Base-by-base conservation (phyloP, 2,113 vertebrate species). In the Podilymbus podiceps region DNA sequence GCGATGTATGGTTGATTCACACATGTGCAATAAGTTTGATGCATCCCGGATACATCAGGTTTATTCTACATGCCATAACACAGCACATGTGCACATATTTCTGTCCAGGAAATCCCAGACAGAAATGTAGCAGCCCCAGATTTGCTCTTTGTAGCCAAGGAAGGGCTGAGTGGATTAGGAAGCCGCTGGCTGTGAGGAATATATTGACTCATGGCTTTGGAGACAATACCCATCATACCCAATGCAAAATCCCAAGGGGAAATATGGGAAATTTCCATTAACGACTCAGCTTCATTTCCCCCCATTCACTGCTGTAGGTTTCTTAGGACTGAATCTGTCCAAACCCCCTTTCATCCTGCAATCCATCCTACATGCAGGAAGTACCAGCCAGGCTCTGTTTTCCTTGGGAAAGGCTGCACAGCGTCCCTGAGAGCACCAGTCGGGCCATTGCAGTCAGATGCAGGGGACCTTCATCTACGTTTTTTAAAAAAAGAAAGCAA, bases 211-310 rank as follows among this genome's bases (percentile, higher is more conserved):
- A 0, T 28, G 33, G 73, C 69, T 85, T 72, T 78, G 49, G 84
- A 85, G 66, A 82, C 81, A 89, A 64, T 63, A 68, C 49, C 35
- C 46, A 18, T 28, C 83, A 81, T 55, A 64, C 72, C 68, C 76
- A 55, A 4, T 11, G 73, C 62, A 74, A 80, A 73, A 93, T 72
- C 95, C 87, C 78, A 31, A 19, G 38, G 84, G 87, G 35, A 60
- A 85, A 91, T 40, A 72, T 3, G 53, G 83, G 81, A 66, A 85
- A 94, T 94, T 89, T 89, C 87, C 84, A 62, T 93, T 75, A 88
- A 78, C 8, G 1, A 79, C 35, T 59, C 53, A 1, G 28, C 38
- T 74, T 62, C 56, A 11, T 75, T 91, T 71, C 53, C 60, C 79
- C 24, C 23, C 11, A 4, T 76, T 83, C 66, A 46, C 15, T 80